Evolutionary conservation across 2,113 vertebrate genomes (phyloP).

Genomic region (Alexandromys fortis): DNA sequence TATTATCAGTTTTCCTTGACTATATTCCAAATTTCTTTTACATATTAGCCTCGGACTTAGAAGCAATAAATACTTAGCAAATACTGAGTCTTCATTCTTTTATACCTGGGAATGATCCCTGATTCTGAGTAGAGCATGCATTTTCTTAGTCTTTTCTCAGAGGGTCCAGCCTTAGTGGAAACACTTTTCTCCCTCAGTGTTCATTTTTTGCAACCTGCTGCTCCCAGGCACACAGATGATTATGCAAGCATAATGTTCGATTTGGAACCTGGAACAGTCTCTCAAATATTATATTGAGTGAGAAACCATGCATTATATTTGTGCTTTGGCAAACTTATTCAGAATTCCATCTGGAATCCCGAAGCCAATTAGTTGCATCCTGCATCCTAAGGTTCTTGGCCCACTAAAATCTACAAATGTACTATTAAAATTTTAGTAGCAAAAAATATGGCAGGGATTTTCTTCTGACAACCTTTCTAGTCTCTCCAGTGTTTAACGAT

Average conservation of each 20-base stretch:
- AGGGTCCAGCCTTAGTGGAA: not conserved
- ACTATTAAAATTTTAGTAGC: conserved; percentile 27
- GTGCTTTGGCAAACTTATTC: not conserved
- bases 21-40: not conserved
- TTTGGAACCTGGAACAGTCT: not conserved
- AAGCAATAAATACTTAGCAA: not conserved
- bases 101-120: not conserved
- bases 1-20: not conserved
- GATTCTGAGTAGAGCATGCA: not conserved
- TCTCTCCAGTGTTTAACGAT: not conserved
- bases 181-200: not conserved
- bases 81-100: not conserved
- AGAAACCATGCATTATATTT: conserved; percentile 11
- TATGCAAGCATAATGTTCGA: not conserved
- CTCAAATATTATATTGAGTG: not conserved
- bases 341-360: conserved; percentile 1
- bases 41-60: not conserved
- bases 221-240: not conserved
- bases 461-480: conserved; percentile 30
- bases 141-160: not conserved
- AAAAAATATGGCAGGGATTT: conserved; percentile 22
- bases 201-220: not conserved
- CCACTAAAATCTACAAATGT: not conserved
- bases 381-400: not conserved
- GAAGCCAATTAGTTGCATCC: conserved; percentile 43